A percentile compares a stretch with the other conserved stretches of the same genome.
These are phyloP conservation scores for Orchesella flavescens DNA, from an alignment of 2,888 invertebrate species.

Conservation along the genomic window DNA sequence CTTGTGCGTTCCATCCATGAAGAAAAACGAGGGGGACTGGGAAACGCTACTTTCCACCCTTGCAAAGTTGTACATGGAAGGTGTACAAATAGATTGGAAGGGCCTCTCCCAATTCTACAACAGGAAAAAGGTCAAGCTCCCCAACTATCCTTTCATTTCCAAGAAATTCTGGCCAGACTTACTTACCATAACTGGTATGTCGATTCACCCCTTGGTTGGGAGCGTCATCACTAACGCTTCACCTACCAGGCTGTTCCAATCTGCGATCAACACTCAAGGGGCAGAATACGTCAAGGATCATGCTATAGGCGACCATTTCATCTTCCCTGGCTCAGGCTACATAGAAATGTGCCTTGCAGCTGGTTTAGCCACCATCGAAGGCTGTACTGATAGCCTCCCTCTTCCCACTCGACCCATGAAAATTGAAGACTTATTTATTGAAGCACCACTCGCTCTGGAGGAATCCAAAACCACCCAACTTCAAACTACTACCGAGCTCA, in stretches of 20 bases:
- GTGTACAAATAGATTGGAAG: conserved; percentile 60
- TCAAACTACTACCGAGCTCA: conserved; percentile 31
- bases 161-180: conserved; percentile 57
- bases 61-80: no score
- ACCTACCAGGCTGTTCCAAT: conserved; percentile 41
- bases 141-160: conserved; percentile 60
- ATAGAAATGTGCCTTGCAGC: conserved; percentile 49
- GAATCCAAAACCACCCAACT: conserved; percentile 5
- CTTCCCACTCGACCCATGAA: conserved; percentile 26
- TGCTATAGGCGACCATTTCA: conserved; percentile 47
- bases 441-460: conserved; percentile 29
- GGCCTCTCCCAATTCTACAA: conserved; percentile 40
- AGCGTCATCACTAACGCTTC: no score
- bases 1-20: no score
- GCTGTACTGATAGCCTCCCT: conserved; percentile 12
- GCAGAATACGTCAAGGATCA: conserved; percentile 58
- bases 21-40: no score
- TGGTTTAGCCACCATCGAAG: conserved; percentile 28
- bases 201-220: no score
- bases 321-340: no score
- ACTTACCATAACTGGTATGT: conserved; percentile 25
- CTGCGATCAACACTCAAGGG: not conserved
- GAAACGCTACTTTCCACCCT: no score
- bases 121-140: conserved; percentile 48
- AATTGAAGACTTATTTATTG: conserved; percentile 38